A percentile compares a stretch with the other conserved stretches of the same genome.
phyloP scores from a whole-genome alignment of 2,888 invertebrate species.

The Gastracanthus pulcherrimus region DNA sequence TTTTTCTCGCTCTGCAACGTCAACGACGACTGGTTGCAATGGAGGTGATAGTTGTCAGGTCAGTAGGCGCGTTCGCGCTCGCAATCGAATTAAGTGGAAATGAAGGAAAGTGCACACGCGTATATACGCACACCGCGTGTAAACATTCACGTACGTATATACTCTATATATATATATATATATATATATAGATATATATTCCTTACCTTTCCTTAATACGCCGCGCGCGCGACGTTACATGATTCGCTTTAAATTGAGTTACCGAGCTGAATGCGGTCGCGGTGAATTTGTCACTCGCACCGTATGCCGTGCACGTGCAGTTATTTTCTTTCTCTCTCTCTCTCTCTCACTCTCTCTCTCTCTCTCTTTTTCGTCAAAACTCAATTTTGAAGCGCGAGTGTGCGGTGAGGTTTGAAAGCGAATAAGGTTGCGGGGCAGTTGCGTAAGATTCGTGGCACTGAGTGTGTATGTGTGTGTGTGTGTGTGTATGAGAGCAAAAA shows the following conservation, averaged over 20 bases:
- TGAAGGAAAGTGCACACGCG: conserved; percentile 52
- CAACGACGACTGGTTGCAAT: conserved; percentile 39
- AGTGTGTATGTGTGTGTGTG: not conserved
- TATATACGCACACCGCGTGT: conserved; percentile 20
- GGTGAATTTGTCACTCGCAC: conserved; percentile 41
- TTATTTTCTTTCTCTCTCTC: not conserved
- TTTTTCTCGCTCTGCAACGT: conserved; percentile 1
- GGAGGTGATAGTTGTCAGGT: conserved; percentile 61
- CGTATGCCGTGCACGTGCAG: not conserved
- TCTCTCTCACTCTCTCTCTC: too few species aligned
- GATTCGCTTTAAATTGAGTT: conserved; percentile 42
- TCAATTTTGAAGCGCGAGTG: not conserved
- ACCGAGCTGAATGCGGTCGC: not conserved
- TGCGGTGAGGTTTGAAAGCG: too few species aligned
- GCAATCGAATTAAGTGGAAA: conserved; percentile 60
- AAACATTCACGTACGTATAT: conserved; percentile 5
- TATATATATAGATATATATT: not conserved
- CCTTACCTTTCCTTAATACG: conserved; percentile 42
- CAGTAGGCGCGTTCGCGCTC: conserved; percentile 48
- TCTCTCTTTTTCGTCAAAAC: not conserved
- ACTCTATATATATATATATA: too few species aligned
- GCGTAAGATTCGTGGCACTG: too few species aligned
- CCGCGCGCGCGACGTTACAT: conserved; percentile 18
- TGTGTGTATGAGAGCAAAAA: not conserved
- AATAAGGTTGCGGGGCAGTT: too few species aligned